Conservation (phyloP, 2,888 invertebrate genomes). For the Timandra comae region DNA sequence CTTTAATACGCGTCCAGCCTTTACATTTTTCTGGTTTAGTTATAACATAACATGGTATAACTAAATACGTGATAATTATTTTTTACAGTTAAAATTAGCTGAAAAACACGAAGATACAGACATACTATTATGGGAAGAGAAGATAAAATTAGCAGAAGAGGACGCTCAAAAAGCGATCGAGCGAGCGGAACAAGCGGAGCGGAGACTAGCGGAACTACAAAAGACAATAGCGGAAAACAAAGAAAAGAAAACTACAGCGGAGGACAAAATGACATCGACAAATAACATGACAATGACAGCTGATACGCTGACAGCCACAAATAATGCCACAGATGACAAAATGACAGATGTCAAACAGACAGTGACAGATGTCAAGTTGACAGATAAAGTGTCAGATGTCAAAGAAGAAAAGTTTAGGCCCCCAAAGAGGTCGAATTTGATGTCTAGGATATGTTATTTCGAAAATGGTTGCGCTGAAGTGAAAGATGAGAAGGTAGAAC, state of each 20-base stretch:
- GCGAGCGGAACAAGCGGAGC: slow-evolving; percentile 74
- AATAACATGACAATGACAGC: too few species aligned
- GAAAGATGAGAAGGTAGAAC: slow-evolving; percentile 28
- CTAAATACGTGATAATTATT: too few species aligned
- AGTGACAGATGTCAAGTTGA: too few species aligned
- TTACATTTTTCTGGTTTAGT: too few species aligned
- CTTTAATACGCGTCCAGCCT: too few species aligned
- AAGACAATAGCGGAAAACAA: slow-evolving; percentile 24
- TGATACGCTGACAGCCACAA: slow-evolving; percentile 1
- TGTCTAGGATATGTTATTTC: slow-evolving; percentile 62
- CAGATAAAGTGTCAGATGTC: neutral
- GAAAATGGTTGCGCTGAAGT: slow-evolving; percentile 56
- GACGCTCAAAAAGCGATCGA: slow-evolving; percentile 79
- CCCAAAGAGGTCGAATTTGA: slow-evolving; percentile 36
- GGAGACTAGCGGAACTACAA: slow-evolving; percentile 27
- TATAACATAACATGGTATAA: too few species aligned
- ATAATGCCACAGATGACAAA: neutral
- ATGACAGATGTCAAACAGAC: neutral
- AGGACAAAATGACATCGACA: slow-evolving; percentile 3
- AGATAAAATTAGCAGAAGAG: slow-evolving; percentile 81
- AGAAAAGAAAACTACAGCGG: neutral
- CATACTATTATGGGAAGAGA: slow-evolving; percentile 82
- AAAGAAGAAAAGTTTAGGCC: neutral
- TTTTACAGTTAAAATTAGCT: slow-evolving; percentile 72
- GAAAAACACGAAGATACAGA: slow-evolving; percentile 81